Evolutionary conservation across 2,888 invertebrate genomes (phyloP).

Genomic region (Ormyrus thymus): DNA sequence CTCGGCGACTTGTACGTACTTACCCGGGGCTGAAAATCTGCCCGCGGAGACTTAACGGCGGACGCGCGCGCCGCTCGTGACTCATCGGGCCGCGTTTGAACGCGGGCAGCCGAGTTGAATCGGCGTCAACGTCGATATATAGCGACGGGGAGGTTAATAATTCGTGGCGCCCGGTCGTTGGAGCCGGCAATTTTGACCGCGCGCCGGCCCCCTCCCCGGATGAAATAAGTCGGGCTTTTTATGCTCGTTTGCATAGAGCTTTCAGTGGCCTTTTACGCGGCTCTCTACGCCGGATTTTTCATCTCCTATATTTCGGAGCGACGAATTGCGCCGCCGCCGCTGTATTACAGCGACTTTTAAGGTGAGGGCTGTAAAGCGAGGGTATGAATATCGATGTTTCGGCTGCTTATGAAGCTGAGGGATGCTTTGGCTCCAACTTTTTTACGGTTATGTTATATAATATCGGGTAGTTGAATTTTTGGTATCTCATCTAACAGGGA

Average conservation of each 20-base stretch:
- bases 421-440: background rate
- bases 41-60: background rate
- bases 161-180: background rate
- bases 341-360: background rate
- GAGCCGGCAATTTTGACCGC: background rate
- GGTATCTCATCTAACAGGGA: too few relatives aligned
- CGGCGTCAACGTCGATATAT: background rate
- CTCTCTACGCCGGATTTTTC: background rate
- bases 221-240: slow-evolving; percentile 22
- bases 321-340: background rate
- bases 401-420: background rate
- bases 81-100: slow-evolving; percentile 22
- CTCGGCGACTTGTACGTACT: background rate
- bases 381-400: background rate
- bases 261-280: background rate
- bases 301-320: slow-evolving; percentile 1
- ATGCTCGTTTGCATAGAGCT: slow-evolving; percentile 31
- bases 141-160: background rate
- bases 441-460: too few relatives aligned
- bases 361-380: background rate
- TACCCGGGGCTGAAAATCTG: slow-evolving; percentile 27
- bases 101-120: slow-evolving; percentile 10
- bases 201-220: background rate
- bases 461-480: too few relatives aligned
- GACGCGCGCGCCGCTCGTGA: background rate